Conservation (phyloP, 2,888 invertebrate genomes). For the Ecliptopera silaceata region DNA sequence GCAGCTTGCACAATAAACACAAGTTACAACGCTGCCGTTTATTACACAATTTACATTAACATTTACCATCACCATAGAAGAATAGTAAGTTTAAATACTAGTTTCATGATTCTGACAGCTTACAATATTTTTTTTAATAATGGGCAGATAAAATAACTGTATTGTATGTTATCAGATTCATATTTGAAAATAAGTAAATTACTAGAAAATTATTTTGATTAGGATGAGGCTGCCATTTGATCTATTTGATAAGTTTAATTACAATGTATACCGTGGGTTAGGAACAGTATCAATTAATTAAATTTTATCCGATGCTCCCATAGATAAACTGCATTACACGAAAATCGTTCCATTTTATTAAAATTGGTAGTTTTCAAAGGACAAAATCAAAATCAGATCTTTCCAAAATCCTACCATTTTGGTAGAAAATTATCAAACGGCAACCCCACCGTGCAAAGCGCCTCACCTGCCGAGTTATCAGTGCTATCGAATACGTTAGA, state of each 20-base stretch:
- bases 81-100: slow-evolving; percentile 27
- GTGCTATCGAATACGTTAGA: slow-evolving; percentile 93
- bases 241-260: no score
- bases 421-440: slow-evolving; percentile 29
- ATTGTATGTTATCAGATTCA: slow-evolving; percentile 17
- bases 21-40: slow-evolving; percentile 28
- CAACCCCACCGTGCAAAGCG: slow-evolving; percentile 46
- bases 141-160: neutral
- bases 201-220: slow-evolving; percentile 37
- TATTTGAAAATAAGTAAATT: slow-evolving; percentile 25
- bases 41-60: slow-evolving; percentile 23
- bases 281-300: no score
- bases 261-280: no score
- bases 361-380: no score
- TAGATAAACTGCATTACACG: no score
- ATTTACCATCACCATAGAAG: slow-evolving; percentile 43
- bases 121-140: neutral
- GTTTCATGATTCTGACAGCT: slow-evolving; percentile 19
- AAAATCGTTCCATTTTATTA: neutral
- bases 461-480: slow-evolving; percentile 85
- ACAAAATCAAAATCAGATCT: no score
- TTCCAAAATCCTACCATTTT: slow-evolving; percentile 16
- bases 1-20: slow-evolving; percentile 74
- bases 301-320: no score
- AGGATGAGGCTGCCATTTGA: slow-evolving; percentile 39